Evolutionary conservation across 2,888 invertebrate genomes (phyloP).

Genomic region (Thera obeliscata): DNA sequence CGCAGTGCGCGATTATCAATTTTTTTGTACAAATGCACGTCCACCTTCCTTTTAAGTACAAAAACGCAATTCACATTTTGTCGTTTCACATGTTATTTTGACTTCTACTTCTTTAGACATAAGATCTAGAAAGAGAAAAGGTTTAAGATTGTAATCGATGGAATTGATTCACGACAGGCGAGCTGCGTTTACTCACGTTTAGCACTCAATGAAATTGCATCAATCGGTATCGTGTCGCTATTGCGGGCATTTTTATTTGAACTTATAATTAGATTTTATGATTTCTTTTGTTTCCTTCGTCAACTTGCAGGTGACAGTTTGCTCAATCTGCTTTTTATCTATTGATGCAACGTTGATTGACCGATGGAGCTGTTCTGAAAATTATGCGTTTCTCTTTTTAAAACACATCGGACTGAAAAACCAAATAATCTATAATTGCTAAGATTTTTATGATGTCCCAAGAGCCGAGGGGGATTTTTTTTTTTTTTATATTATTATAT

Average conservation of each 20-base stretch:
- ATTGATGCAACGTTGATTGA: constrained; percentile 34
- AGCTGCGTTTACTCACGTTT: constrained; percentile 79
- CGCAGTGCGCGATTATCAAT: constrained; percentile 66
- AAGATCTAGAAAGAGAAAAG: constrained; percentile 50
- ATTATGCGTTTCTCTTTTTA: not conserved
- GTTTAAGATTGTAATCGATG: constrained; percentile 51
- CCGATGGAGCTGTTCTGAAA: constrained; percentile 5
- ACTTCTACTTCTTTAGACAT: constrained; percentile 52
- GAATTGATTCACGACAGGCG: constrained; percentile 65
- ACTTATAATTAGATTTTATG: constrained; percentile 67
- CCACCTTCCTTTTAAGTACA: constrained; percentile 65
- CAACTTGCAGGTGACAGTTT: constrained; percentile 64
- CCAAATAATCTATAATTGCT: not conserved
- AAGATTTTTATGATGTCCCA: too few relatives aligned
- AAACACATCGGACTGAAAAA: not conserved
- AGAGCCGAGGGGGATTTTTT: too few relatives aligned
- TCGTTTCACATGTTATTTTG: constrained; percentile 49
- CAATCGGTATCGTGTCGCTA: constrained; percentile 76
- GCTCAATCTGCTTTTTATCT: constrained; percentile 49
- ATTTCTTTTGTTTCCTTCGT: constrained; percentile 61
- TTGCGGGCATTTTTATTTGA: constrained; percentile 78
- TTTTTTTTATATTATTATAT: too few relatives aligned
- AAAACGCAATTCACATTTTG: constrained; percentile 48
- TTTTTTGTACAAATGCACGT: constrained; percentile 66
- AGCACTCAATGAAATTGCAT: constrained; percentile 80